Conservation (phyloP, 2,113 vertebrate species). For the Megaptera novaeangliae region DNA sequence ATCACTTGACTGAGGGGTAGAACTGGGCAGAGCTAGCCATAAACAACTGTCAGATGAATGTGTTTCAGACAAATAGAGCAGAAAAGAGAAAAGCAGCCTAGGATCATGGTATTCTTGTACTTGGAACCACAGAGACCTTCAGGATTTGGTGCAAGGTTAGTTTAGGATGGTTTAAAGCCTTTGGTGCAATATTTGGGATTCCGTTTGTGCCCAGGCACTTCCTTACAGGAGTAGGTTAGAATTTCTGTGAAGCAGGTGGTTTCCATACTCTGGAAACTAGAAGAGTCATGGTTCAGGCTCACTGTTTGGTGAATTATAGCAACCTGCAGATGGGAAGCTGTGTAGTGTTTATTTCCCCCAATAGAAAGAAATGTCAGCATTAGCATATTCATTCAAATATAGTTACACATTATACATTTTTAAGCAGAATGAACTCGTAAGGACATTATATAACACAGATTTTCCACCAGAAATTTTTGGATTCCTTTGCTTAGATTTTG, state of each 20-base stretch:
- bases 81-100: neutral
- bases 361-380: conserved; percentile 36
- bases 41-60: neutral
- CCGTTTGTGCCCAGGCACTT: neutral
- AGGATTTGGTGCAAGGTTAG: neutral
- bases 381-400: conserved; percentile 36
- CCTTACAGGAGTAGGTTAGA: neutral
- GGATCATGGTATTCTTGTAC: neutral
- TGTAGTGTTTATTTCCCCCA: conserved; percentile 20
- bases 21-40: neutral
- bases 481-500: neutral
- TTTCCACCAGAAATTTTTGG: neutral
- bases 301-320: conserved; percentile 8
- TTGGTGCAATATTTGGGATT: neutral
- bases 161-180: neutral
- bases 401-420: neutral
- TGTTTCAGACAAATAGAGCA: neutral
- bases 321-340: conserved; percentile 12
- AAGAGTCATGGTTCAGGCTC: neutral
- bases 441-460: neutral
- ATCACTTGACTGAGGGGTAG: neutral
- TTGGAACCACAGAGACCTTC: neutral
- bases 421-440: conserved; percentile 3
- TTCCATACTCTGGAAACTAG: conserved; percentile 15
- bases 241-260: conserved; percentile 17